Evolutionary conservation across 2,888 invertebrate genomes (phyloP).

Genomic region (Petrolisthes manimaculis): DNA sequence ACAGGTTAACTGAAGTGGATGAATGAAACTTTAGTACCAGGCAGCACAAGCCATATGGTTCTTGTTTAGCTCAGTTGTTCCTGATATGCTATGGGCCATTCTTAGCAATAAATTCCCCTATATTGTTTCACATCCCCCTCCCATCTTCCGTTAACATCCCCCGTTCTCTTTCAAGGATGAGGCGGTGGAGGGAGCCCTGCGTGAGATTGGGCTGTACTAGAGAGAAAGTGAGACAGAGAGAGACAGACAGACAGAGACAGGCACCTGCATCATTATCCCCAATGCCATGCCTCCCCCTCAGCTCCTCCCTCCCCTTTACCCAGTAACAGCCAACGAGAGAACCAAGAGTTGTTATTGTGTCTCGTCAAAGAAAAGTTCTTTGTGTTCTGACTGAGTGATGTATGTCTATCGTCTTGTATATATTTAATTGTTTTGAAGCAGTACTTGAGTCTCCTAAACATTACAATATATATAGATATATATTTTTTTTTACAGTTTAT

Average conservation of each 20-base stretch:
- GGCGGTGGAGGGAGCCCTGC: constrained; percentile 65
- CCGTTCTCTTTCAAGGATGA: constrained; percentile 64
- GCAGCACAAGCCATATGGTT: too few relatives aligned
- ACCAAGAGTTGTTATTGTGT: constrained; percentile 7
- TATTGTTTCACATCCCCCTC: neutral
- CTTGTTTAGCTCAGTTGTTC: too few relatives aligned
- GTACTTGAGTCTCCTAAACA: too few relatives aligned
- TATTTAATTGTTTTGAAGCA: too few relatives aligned
- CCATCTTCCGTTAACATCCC: constrained; percentile 51
- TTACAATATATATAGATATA: too few relatives aligned
- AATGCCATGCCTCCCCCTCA: constrained; percentile 26
- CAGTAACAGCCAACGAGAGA: neutral
- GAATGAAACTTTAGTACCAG: too few relatives aligned
- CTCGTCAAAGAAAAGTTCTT: neutral
- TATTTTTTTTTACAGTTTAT: too few relatives aligned
- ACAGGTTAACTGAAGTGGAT: too few relatives aligned
- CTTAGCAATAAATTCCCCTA: neutral
- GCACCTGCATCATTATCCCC: constrained; percentile 30
- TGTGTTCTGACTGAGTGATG: neutral
- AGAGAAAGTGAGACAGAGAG: constrained; percentile 14
- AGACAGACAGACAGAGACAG: constrained; percentile 13
- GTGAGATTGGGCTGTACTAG: constrained; percentile 66
- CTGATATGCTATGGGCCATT: neutral
- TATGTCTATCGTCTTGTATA: neutral
- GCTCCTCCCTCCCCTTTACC: constrained; percentile 10